phyloP scores from a whole-genome alignment of 2,113 vertebrate species.

The Anolis sagrei region DNA sequence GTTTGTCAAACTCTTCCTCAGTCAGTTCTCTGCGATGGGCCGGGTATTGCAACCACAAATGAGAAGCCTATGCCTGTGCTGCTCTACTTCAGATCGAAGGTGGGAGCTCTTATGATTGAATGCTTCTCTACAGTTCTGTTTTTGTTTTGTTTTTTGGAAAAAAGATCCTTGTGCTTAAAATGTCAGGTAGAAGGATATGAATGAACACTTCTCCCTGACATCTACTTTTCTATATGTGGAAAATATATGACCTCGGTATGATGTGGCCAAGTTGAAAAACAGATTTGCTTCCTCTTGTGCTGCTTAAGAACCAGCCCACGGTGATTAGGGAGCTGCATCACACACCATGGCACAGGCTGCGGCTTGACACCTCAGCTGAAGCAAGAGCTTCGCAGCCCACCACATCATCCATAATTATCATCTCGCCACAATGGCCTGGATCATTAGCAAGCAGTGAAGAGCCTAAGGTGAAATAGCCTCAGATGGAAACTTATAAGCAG shows the following conservation, averaged over 20 bases:
- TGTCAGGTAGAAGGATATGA: not conserved
- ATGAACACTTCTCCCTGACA: not conserved
- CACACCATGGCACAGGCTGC: not conserved
- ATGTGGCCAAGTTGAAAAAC: not conserved
- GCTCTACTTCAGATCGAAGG: not conserved
- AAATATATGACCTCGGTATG: not conserved
- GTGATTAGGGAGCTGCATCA: constrained; percentile 14
- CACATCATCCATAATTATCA: constrained; percentile 9
- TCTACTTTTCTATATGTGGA: not conserved
- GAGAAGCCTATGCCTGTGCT: not conserved
- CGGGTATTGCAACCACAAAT: not conserved
- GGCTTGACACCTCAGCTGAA: not conserved
- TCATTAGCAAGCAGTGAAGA: constrained; percentile 8
- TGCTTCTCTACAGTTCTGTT: not conserved
- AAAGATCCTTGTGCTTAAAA: not conserved
- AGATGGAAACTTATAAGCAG: not conserved
- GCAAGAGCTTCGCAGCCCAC: not conserved
- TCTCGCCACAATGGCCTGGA: not conserved
- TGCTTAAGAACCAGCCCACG: not conserved
- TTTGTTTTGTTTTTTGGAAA: no score
- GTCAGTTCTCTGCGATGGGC: not conserved
- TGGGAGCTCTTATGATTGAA: not conserved
- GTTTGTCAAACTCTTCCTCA: no score
- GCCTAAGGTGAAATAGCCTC: constrained; percentile 1
- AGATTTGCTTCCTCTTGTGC: not conserved